Percentiles rank a stretch among this genome's conserved stretches.
These are phyloP conservation scores for Dreissena rostriformis DNA, from an alignment of 1,140 invertebrate species.

Conservation along the genomic window DNA sequence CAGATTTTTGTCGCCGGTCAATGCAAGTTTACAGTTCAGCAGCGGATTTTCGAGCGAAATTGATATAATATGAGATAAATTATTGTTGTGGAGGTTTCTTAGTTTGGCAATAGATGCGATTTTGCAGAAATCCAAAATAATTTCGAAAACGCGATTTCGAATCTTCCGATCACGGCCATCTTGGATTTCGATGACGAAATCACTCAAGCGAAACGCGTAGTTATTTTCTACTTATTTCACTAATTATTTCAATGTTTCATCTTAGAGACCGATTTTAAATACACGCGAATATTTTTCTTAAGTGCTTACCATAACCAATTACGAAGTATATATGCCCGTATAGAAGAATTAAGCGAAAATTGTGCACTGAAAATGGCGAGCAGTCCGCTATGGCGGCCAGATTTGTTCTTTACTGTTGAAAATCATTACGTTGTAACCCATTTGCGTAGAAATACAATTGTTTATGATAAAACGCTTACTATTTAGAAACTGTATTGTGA, in stretches of 20 bases:
- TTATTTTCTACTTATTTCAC: not conserved
- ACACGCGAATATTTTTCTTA: too few relatives aligned
- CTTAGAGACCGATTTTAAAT: too few relatives aligned
- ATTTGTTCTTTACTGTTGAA: constrained; percentile 17
- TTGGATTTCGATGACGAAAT: constrained; percentile 43
- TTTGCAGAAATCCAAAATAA: not conserved
- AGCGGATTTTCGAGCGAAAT: too few relatives aligned
- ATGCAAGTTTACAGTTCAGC: too few relatives aligned
- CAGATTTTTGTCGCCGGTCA: constrained; percentile 1
- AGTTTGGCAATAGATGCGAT: not conserved
- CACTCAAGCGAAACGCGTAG: constrained; percentile 28
- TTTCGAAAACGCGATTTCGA: not conserved
- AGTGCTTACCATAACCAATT: constrained; percentile 19
- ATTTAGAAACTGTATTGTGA: too few relatives aligned
- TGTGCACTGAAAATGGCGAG: constrained; percentile 42
- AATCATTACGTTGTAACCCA: too few relatives aligned
- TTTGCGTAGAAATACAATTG: too few relatives aligned
- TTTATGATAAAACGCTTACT: too few relatives aligned
- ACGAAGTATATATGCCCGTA: not conserved
- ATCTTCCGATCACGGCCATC: constrained; percentile 37
- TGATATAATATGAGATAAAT: too few relatives aligned
- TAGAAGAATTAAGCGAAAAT: constrained; percentile 16
- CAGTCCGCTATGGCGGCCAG: constrained; percentile 38
- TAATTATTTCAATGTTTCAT: not conserved
- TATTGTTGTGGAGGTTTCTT: too few relatives aligned